Conservation (phyloP, 1,140 invertebrate genomes). For the Drosophila oshimai region DNA sequence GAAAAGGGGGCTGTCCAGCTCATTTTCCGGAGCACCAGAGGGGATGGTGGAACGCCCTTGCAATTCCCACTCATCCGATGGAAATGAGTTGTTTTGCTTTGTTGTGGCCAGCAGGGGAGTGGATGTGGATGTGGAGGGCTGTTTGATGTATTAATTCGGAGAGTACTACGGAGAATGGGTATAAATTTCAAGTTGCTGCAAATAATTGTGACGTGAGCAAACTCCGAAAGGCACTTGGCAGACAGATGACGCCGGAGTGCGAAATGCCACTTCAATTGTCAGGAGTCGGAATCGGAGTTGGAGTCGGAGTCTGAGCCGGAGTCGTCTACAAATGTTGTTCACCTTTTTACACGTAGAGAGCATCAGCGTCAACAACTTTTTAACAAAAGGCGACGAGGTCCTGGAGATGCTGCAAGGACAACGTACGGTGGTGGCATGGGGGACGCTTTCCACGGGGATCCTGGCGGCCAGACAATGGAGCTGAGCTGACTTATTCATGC, state of each 20-base stretch:
- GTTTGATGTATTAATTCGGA: conserved; percentile 69
- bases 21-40: background rate
- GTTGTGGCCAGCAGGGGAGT: conserved; percentile 49
- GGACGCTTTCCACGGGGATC: background rate
- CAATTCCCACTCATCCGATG: conserved; percentile 35
- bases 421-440: background rate
- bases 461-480: conserved; percentile 60
- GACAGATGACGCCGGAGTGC: conserved; percentile 60
- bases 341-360: conserved; percentile 76
- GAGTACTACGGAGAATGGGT: conserved; percentile 2
- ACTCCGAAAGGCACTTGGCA: conserved; percentile 63
- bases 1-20: conserved; percentile 8
- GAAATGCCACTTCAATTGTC: conserved; percentile 72
- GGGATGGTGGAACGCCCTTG: conserved; percentile 27
- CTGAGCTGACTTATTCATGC: conserved; percentile 70
- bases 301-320: conserved; percentile 16
- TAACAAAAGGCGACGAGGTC: conserved; percentile 56
- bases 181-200: conserved; percentile 77
- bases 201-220: conserved; percentile 76
- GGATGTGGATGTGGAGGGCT: background rate
- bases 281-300: conserved; percentile 21
- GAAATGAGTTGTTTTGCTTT: conserved; percentile 66
- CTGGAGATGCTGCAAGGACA: conserved; percentile 2
- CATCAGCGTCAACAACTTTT: conserved; percentile 80
- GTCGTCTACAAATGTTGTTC: conserved; percentile 76